These are phyloP conservation scores for Horisme vitalbata DNA, from an alignment of 2,888 invertebrate species.

Conservation along the genomic window DNA sequence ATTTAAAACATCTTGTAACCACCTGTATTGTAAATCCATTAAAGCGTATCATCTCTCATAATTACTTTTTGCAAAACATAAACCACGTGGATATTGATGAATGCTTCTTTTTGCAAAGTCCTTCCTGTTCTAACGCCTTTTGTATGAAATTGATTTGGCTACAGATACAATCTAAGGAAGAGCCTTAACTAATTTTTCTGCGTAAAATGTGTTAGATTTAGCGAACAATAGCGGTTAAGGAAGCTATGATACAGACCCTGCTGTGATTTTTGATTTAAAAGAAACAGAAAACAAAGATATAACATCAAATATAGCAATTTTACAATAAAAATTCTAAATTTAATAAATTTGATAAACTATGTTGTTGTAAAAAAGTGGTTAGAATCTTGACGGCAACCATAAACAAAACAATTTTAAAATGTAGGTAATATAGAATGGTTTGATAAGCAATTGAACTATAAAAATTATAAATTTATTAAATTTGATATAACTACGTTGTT, in stretches of 20 bases:
- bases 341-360: too few relatives aligned
- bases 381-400: too few relatives aligned
- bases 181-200: slow-evolving; percentile 34
- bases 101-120: slow-evolving; percentile 27
- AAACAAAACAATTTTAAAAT: too few relatives aligned
- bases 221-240: slow-evolving; percentile 1
- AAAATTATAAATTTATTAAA: too few relatives aligned
- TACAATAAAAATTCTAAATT: too few relatives aligned
- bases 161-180: slow-evolving; percentile 45
- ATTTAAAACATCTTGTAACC: slow-evolving; percentile 10
- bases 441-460: too few relatives aligned
- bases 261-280: background rate
- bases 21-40: slow-evolving; percentile 17
- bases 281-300: too few relatives aligned
- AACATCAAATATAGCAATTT: too few relatives aligned
- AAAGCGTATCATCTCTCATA: slow-evolving; percentile 16
- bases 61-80: slow-evolving; percentile 25
- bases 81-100: slow-evolving; percentile 31
- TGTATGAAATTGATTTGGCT: slow-evolving; percentile 53
- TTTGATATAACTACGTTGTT: too few relatives aligned
- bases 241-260: background rate
- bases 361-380: too few relatives aligned
- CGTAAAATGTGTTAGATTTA: slow-evolving; percentile 3
- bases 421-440: too few relatives aligned
- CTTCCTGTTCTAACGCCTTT: slow-evolving; percentile 57